Conservation (phyloP, 2,888 invertebrate genomes). For the Oligia strigilis region DNA sequence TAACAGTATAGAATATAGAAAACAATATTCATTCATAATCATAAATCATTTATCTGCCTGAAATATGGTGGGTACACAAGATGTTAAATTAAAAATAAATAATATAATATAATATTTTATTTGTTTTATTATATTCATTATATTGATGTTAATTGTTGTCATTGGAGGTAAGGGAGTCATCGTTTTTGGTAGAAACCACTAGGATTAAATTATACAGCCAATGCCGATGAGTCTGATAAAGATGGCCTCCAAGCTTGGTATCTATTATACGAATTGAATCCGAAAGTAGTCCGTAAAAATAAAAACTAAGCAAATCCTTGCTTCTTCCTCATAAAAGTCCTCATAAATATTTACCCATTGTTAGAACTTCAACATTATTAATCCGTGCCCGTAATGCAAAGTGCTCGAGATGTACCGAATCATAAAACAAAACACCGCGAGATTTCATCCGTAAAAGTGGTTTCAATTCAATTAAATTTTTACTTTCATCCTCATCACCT, state of each 20-base stretch:
- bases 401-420: slow-evolving; percentile 29
- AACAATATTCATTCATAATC: background rate
- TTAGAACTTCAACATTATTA: slow-evolving; percentile 43
- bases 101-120: too few relatives aligned
- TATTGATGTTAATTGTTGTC: too few relatives aligned
- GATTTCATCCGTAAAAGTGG: slow-evolving; percentile 53
- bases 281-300: background rate
- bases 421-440: slow-evolving; percentile 52
- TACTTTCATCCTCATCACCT: slow-evolving; percentile 20
- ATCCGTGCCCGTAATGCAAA: slow-evolving; percentile 33
- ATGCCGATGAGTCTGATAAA: background rate
- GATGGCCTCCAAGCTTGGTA: background rate
- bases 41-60: too few relatives aligned
- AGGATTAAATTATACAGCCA: background rate
- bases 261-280: background rate
- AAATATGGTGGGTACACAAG: too few relatives aligned
- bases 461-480: slow-evolving; percentile 57
- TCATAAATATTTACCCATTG: slow-evolving; percentile 50
- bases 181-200: background rate
- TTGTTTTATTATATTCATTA: too few relatives aligned
- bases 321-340: slow-evolving; percentile 25
- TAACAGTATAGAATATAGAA: background rate
- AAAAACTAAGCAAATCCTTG: slow-evolving; percentile 28
- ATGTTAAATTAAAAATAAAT: too few relatives aligned
- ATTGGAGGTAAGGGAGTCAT: background rate